A percentile compares a stretch with the other conserved stretches of the same genome.
These are phyloP conservation scores for Graptemys geographica DNA, from an alignment of 2,797 vertebrate genomes.

Conservation along the genomic window DNA sequence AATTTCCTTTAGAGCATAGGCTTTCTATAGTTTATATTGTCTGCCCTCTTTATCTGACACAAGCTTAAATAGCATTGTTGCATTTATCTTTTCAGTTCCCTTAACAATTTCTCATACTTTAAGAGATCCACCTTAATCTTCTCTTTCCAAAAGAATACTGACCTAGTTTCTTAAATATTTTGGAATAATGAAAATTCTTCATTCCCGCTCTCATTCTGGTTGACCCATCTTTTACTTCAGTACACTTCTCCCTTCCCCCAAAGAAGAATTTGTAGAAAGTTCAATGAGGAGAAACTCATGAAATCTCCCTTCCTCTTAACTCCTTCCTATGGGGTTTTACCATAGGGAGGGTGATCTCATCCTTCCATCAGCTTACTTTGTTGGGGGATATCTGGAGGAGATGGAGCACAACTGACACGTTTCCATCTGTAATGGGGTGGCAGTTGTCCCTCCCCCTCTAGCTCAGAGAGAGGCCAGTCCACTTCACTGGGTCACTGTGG, in stretches of 20 bases:
- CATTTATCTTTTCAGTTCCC: background rate
- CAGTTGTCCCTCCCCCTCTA: too few species aligned
- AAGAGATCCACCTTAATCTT: rapidly evolving
- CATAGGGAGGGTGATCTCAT: background rate
- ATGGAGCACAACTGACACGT: background rate
- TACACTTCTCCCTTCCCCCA: background rate
- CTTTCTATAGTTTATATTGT: background rate
- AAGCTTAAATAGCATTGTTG: background rate
- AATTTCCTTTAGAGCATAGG: background rate
- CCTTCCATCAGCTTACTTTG: constrained; percentile 7
- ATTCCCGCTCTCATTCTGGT: background rate
- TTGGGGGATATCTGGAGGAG: constrained; percentile 26
- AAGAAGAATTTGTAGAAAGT: background rate
- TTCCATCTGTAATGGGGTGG: background rate
- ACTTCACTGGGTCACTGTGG: too few species aligned
- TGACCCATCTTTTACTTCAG: background rate
- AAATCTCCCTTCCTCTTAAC: constrained; percentile 6
- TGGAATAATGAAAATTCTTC: background rate
- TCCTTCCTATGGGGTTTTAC: constrained; percentile 30
- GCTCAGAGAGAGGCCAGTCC: too few species aligned
- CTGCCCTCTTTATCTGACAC: background rate
- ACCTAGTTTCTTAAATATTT: rapidly evolving
- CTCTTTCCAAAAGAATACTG: background rate
- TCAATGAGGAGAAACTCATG: background rate
- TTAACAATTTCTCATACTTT: background rate